These are phyloP conservation scores for Chaetodon trifascialis DNA, from an alignment of 2,113 vertebrate genomes.

Conservation along the genomic window DNA sequence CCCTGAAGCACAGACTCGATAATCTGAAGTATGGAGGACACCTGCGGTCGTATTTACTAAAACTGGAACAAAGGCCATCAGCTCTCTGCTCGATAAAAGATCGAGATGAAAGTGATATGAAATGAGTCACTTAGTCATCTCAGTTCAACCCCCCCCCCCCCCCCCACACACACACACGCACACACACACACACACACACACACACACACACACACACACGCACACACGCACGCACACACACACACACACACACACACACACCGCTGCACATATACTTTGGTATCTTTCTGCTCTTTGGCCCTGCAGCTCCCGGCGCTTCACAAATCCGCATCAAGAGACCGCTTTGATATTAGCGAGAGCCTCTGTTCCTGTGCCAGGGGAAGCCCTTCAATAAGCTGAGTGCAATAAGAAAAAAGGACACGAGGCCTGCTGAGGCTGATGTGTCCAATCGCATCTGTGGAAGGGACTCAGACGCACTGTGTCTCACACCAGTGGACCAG, in stretches of 20 bases:
- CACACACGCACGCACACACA: slow-evolving; percentile 9
- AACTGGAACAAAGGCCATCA: neutral
- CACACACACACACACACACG: slow-evolving; percentile 13
- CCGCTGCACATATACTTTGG: neutral
- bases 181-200: slow-evolving; percentile 13
- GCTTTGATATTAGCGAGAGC: slow-evolving; percentile 68
- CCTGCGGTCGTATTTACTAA: neutral
- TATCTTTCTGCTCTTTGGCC: slow-evolving; percentile 42
- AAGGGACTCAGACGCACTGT: slow-evolving; percentile 2
- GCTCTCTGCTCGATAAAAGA: neutral
- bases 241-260: slow-evolving; percentile 12
- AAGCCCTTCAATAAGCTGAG: slow-evolving; percentile 56
- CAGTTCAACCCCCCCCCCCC: neutral
- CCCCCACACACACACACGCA: slow-evolving; percentile 7
- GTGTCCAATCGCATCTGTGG: slow-evolving; percentile 42
- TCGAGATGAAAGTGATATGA: neutral
- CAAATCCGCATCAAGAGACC: slow-evolving; percentile 57
- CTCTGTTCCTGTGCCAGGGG: slow-evolving; percentile 62
- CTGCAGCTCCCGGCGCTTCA: slow-evolving; percentile 40
- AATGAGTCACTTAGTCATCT: slow-evolving; percentile 10
- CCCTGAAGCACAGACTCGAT: neutral
- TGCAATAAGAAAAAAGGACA: slow-evolving; percentile 49
- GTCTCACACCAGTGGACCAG: slow-evolving; percentile 35
- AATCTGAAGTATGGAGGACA: neutral
- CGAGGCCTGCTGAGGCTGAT: slow-evolving; percentile 30